Evolutionary conservation across 1,140 invertebrate species (phyloP).

Genomic region (Theocolax elegans): DNA sequence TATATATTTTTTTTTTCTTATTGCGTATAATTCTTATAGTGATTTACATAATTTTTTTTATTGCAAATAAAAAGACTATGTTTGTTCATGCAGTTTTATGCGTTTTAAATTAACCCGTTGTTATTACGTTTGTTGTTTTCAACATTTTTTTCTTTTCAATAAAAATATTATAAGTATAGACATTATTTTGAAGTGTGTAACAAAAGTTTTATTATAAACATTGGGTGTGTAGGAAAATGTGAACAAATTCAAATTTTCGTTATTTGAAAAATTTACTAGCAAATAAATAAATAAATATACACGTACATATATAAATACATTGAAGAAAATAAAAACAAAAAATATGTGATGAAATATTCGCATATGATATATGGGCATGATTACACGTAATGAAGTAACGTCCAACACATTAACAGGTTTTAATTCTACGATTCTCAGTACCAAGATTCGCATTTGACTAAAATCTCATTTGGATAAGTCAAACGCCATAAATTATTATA

Average conservation of each 20-base stretch:
- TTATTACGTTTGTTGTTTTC: neutral
- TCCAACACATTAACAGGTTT: too few species aligned
- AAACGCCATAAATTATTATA: too few species aligned
- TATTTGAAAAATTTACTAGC: constrained; percentile 25
- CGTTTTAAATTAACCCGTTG: too few species aligned
- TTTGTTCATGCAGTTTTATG: too few species aligned
- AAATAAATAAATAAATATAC: constrained; percentile 36
- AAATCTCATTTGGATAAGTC: too few species aligned
- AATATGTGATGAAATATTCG: neutral
- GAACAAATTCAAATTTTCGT: neutral
- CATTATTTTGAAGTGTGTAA: neutral
- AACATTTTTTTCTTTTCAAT: too few species aligned
- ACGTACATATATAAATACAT: constrained; percentile 21
- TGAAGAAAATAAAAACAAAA: too few species aligned
- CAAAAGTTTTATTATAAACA: too few species aligned
- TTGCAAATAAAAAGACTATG: neutral
- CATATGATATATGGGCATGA: neutral
- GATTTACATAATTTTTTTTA: neutral
- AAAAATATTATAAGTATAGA: neutral
- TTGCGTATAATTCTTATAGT: neutral
- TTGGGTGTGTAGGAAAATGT: neutral
- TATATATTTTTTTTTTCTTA: neutral
- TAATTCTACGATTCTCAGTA: too few species aligned
- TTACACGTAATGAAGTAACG: neutral
- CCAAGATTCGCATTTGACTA: too few species aligned